Evolutionary conservation across 2,888 invertebrate genomes (phyloP), one percentile per base, ranked within the genome.

Genomic region (Ornithoptera alexandrae): DNA sequence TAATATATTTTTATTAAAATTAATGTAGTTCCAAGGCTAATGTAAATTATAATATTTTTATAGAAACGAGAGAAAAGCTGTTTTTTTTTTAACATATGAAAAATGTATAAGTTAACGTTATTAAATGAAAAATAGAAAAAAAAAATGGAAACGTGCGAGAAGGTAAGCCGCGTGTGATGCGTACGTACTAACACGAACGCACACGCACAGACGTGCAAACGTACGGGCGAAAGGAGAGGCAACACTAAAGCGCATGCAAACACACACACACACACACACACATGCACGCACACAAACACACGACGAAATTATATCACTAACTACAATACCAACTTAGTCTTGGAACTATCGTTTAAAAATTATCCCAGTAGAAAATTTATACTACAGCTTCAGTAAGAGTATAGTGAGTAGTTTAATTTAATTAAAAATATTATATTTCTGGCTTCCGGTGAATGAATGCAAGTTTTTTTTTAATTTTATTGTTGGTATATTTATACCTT

Each of bases 1-100:
- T 39, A 10, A 6, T 1, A 6, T 1, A 10, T 10, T 39, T 30
- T 30, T 30, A 30, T 15, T 0, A 46, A 46, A 2, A 17, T 15
- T 18, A 50, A 50, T 60, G 12, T 69, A 69, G 69, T 69, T 69
- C 69, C 69, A 69, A 69, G 69, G 69, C 69, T 69, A 69, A 65
- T 20, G 24, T 46, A 30, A 61, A 56, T 36, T 61, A 22, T 17
- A 20, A 20, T 61, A 30, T 39, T 53, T 36, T 20, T 61, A 62
- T 39, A 42, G 24, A 24, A 17, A 58, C 17, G 22, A 58, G 10
- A 10, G 15, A 24, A n/a, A 22, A 58, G 15, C 22, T 22, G 22
- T 22, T 22, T 22, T 22, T 22, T 22, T 58, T 24, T 58, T 22
- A 24, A 58, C 15, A 15, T 24, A 20, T 12, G 58, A 1, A 58